Conservation (phyloP, 2,888 invertebrate species). For the Strigamia maritima region DNA sequence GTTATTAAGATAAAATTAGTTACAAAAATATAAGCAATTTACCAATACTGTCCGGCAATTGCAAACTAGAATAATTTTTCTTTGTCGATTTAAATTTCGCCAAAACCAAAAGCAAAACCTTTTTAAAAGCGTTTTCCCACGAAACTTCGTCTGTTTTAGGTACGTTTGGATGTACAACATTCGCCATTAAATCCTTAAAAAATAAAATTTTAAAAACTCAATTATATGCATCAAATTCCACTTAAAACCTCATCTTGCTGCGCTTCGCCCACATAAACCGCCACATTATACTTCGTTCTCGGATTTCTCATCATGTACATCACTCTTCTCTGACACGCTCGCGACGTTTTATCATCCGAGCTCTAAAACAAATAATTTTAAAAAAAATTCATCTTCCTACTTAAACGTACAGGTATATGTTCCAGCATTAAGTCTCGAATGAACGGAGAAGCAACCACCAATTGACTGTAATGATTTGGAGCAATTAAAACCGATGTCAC, state of each 20-base stretch:
- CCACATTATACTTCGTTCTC: slow-evolving; percentile 60
- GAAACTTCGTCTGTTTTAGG: neutral
- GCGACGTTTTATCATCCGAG: slow-evolving; percentile 65
- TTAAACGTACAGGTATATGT: slow-evolving; percentile 44
- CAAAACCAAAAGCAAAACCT: neutral
- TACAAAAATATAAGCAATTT: neutral
- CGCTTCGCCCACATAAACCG: slow-evolving; percentile 62
- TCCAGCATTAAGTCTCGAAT: slow-evolving; percentile 50
- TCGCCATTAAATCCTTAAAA: neutral
- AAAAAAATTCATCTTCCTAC: neutral
- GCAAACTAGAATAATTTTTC: slow-evolving; percentile 26
- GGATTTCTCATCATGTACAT: slow-evolving; percentile 62
- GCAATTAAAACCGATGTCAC: slow-evolving; percentile 61
- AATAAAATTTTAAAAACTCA: too few species aligned
- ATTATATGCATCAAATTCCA: too few species aligned
- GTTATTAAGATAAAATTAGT: too few species aligned
- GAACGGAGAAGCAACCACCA: slow-evolving; percentile 44
- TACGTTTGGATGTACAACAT: neutral
- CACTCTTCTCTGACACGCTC: slow-evolving; percentile 65
- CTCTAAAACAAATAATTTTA: slow-evolving; percentile 43
- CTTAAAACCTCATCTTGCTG: slow-evolving; percentile 57
- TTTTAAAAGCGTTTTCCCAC: neutral
- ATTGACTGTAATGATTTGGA: slow-evolving; percentile 51
- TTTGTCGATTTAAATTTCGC: slow-evolving; percentile 41
- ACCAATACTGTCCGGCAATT: neutral